Evolutionary conservation across 1,140 invertebrate genomes (phyloP).

Genomic region (Drosophila chauvacae): DNA sequence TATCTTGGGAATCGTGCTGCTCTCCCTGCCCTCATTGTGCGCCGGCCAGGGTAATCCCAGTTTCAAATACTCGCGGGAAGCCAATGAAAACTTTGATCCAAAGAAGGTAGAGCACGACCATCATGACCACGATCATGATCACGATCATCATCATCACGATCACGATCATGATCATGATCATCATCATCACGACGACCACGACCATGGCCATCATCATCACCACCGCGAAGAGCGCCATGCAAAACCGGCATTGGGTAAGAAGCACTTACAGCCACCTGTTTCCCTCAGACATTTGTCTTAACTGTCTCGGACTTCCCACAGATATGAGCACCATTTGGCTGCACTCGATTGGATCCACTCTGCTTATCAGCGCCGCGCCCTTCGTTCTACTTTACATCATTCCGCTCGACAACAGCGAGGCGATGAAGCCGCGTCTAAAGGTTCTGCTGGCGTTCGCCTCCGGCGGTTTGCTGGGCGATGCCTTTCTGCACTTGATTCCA

Average conservation of each 20-base stretch:
- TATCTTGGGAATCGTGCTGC: conserved; percentile 55
- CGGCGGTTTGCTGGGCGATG: conserved; percentile 96
- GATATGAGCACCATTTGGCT: conserved; percentile 88
- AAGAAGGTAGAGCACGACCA: conserved; percentile 65
- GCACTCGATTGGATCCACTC: conserved; percentile 94
- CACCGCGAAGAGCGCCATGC: conserved; percentile 19
- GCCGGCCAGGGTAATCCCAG: conserved; percentile 85
- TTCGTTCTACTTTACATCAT: conserved; percentile 97
- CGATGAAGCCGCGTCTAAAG: conserved; percentile 92
- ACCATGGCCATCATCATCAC: conserved; percentile 37
- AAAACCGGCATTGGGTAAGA: conserved; percentile 60
- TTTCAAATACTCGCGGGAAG: conserved; percentile 90
- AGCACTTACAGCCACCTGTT: neutral
- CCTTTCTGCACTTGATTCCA: conserved; percentile 97
- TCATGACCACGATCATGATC: conserved; percentile 70
- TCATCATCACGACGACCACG: conserved; percentile 52
- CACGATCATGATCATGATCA: conserved; percentile 48
- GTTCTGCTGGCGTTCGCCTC: conserved; percentile 97
- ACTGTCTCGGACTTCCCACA: conserved; percentile 25
- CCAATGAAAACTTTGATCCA: conserved; percentile 86
- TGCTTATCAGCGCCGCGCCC: conserved; percentile 97
- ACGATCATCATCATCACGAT: conserved; percentile 57
- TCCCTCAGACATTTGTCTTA: neutral
- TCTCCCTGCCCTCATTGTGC: conserved; percentile 69
- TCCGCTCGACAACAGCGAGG: conserved; percentile 94